phyloP scores from a whole-genome alignment of 2,888 invertebrate genomes.

The Scrobipalpa costella region DNA sequence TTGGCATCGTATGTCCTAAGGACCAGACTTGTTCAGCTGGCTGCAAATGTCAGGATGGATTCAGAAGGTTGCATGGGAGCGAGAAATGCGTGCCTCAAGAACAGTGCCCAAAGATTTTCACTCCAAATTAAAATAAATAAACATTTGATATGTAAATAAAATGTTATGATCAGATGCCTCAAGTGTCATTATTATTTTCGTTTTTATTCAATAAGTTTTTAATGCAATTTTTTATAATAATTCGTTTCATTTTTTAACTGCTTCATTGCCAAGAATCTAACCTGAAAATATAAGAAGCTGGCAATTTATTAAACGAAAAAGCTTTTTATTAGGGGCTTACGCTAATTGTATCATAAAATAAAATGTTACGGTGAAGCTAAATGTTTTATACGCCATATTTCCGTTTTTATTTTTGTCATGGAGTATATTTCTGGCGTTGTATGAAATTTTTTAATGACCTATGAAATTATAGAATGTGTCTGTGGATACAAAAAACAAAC shows the following conservation, averaged over 20 bases:
- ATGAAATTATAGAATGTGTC: too few species aligned
- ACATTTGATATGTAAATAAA: too few species aligned
- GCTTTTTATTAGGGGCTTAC: slow-evolving; percentile 43
- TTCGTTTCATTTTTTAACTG: background rate
- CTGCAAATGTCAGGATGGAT: too few species aligned
- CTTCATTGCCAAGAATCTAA: slow-evolving; percentile 15
- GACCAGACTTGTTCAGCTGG: too few species aligned
- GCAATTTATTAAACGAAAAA: slow-evolving; percentile 37
- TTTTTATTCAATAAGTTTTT: background rate
- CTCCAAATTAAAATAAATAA: too few species aligned
- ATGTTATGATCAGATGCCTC: too few species aligned
- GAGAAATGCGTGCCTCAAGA: too few species aligned
- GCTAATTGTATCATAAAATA: slow-evolving; percentile 45
- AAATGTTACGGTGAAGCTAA: slow-evolving; percentile 36
- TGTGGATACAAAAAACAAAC: too few species aligned
- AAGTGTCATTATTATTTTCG: too few species aligned
- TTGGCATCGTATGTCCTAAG: too few species aligned
- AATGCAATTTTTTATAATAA: background rate
- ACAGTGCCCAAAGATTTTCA: too few species aligned
- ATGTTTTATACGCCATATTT: slow-evolving; percentile 34
- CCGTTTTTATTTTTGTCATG: slow-evolving; percentile 1
- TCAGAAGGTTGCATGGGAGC: too few species aligned
- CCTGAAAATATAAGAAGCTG: slow-evolving; percentile 26
- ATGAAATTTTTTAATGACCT: background rate
- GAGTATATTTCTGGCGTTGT: background rate